Base-by-base conservation (phyloP, 2,888 invertebrate species). In the Zhuqinia jingwanae region DNA sequence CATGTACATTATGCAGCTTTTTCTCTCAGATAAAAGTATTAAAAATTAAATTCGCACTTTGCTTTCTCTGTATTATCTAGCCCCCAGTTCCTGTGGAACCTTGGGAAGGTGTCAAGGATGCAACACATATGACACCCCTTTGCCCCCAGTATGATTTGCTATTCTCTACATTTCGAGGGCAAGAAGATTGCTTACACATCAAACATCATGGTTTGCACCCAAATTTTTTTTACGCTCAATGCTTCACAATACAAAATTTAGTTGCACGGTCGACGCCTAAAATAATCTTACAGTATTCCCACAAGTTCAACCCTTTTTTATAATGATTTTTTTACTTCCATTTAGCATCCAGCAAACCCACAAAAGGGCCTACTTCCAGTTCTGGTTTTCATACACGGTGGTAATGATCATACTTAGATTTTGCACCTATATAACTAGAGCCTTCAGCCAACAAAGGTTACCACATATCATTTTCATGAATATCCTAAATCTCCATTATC, bases 351-450 rank as follows among this genome's bases (percentile, higher is more conserved):
- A 25, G 10, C 22, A 1, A 22, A 6, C 15, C 80, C 80, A 36
- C n/a, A 8, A 6, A 75, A 73, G 20, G 73, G 58, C 20, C 25
- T 81, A 13, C 78, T 88, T 50, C 88, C 88, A 10, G 88, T 88
- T 22, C 81, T 89, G 87, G 87, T 89, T 0, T 89, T 88, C 58
- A 75, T 89, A 20, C 88, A 88, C 75, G 89, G 82, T 73, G 88
- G 88, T 81, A 17, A n/a, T 11, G 36, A 1, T 20, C 56, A 17
- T 1, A 56, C 2, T 30, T 56, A 25, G 2, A 76, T 73, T 42
- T 70, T 70, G n/a, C n/a, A n/a, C n/a, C n/a, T n/a, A n/a, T n/a
- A n/a, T n/a, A n/a, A n/a, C n/a, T n/a, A n/a, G n/a, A n/a, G n/a
- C n/a, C n/a, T n/a, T n/a, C n/a, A n/a, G n/a, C n/a, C n/a, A n/a